Base-by-base conservation (phyloP, 2,888 invertebrate species). In the Dyspetes luteomarginatus region DNA sequence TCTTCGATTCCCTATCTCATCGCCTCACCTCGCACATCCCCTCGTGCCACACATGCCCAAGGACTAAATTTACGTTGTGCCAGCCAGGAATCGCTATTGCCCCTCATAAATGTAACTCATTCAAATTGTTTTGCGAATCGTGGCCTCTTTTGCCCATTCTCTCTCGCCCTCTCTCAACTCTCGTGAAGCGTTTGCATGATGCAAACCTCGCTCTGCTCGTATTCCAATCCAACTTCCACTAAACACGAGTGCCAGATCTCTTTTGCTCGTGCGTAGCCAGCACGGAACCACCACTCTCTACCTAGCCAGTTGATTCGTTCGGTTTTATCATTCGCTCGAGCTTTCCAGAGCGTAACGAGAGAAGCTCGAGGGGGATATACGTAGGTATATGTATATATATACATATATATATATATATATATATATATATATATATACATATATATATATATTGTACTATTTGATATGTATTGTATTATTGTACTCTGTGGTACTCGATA, bases 81-180 rank as follows among this genome's bases (percentile, higher is more conserved):
- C 84, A 82, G 78, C 58, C 67, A 76, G 77, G 68, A 83, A 84
- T 83, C 81, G 81, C 79, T 79, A 78, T 81, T 83, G 83, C 81
- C 72, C 77, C 78, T 84, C 84, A 84, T 84, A 77, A 84, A 84
- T 84, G 78, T 83, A 83, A 84, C 82, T 74, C 77, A 77, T 81
- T 81, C 65, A 77, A 82, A 82, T 81, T 79, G 79, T 79, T 81
- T 77, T 48, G 67, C 73, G 78, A 83, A 79, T 81, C 68, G 78
- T 48, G 50, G 74, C 75, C 76, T 81, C 81, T 83, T 82, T 83
- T 73, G 64, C 75, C 48, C 15, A 17, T 15, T 48, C 52, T 30
- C 2, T 12, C 48, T 48, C 52, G 5, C 28, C 15, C 41, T 45
- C 56, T 30, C 3, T 41, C 64, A 0, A n/a, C 22, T 15, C 12